A percentile compares a stretch with the other conserved stretches of the same genome.
Evolutionary conservation across 2,888 invertebrate genomes (phyloP).

Genomic region (Drosophila rellima): DNA sequence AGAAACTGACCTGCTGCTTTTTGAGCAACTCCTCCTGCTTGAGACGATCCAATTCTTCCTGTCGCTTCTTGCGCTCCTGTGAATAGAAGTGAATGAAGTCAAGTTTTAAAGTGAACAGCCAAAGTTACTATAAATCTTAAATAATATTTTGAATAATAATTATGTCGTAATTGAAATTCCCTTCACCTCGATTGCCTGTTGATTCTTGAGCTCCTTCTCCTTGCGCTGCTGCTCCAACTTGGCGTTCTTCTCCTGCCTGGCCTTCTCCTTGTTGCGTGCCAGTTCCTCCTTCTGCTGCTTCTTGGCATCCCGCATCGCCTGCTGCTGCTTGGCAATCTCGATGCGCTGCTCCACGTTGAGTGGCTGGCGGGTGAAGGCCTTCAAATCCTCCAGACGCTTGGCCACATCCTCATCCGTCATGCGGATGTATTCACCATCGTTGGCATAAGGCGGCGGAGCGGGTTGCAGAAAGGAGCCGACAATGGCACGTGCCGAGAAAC

Average conservation of each 20-base stretch:
- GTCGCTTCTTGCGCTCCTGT: constrained; percentile 94
- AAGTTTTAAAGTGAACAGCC: too few species aligned
- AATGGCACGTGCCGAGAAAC: constrained; percentile 94
- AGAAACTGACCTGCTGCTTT: constrained; percentile 91
- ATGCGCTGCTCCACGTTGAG: constrained; percentile 92
- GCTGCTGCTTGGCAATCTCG: constrained; percentile 91
- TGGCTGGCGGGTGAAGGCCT: constrained; percentile 88
- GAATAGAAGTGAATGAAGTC: too few species aligned
- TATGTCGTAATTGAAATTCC: too few species aligned
- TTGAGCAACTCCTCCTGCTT: constrained; percentile 94
- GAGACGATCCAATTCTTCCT: constrained; percentile 94
- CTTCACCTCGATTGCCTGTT: constrained; percentile 94
- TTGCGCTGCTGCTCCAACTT: constrained; percentile 93
- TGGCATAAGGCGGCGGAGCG: constrained; percentile 87
- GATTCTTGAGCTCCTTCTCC: constrained; percentile 92
- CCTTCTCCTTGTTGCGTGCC: constrained; percentile 87
- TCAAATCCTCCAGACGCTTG: constrained; percentile 90
- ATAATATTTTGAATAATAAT: too few species aligned
- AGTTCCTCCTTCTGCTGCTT: constrained; percentile 90
- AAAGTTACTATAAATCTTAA: too few species aligned
- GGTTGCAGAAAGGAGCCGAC: constrained; percentile 97
- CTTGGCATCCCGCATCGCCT: constrained; percentile 91
- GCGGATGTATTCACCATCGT: constrained; percentile 90
- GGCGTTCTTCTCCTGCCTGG: constrained; percentile 90
- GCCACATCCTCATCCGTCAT: constrained; percentile 93